Base-by-base conservation (phyloP, 2,888 invertebrate genomes). In the Acronicta alni region DNA sequence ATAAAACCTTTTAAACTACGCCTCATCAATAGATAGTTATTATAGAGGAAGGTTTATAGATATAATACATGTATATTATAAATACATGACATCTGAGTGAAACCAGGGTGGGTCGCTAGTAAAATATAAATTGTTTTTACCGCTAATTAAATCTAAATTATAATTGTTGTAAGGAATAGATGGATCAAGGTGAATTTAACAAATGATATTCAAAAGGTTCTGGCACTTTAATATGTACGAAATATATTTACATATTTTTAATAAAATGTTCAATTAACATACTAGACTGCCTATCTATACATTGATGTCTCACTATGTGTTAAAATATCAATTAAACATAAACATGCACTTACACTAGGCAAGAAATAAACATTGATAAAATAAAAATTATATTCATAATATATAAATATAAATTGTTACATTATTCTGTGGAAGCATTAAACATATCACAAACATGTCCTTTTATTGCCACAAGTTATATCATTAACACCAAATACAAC, bases 221-320 rank as follows among this genome's bases (percentile, higher is more conserved):
- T 91, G 92, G 91, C 92, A 92, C 90, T 92, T 92, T 93, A 91
- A 83, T 92, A 81, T 81, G 80, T 83, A 87, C 74, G 79, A 85
- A 87, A 87, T 87, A 83, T 90, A 92, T 91, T 85, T 90, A 91
- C 89, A 92, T 52, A 62, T 47, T 64, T 67, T 60, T 57, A 54
- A 59, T 67, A 58, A 55, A 52, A 75, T 70, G 68, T 72, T 77
- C 67, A 75, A 64, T 72, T 72, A 80, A 62, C 69, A 65, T 66
- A 68, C 72, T 78, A 85, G 78, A 83, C 79, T 80, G 81, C 77
- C 79, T 77, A 75, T 77, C 79, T 77, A 75, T 77, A 77, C 67
- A 75, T 70, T 71, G 59, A 67, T 76, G 75, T 83, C 82, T 82
- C 83, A 83, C 81, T 82, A 80, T 77, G 74, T 74, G 73, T 81